Percentiles rank a stretch among this genome's conserved stretches.
Conservation (phyloP, 1,140 invertebrate species). For the Drosophila hydei region DNA sequence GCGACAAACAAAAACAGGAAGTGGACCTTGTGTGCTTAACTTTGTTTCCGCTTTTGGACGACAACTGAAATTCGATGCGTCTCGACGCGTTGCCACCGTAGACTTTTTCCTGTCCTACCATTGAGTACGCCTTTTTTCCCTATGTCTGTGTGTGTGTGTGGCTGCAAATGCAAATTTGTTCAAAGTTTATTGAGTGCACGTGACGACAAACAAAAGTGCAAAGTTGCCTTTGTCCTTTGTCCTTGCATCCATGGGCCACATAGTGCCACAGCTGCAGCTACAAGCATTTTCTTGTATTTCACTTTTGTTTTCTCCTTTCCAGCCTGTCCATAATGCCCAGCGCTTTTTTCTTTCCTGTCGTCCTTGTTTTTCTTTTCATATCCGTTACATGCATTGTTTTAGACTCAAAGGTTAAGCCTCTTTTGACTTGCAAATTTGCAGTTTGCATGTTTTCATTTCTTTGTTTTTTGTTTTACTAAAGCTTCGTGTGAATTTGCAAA, state of each 20-base stretch:
- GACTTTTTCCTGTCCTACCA: neutral
- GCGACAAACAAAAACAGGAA: constrained; percentile 79
- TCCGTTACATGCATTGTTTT: constrained; percentile 7
- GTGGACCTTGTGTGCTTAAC: constrained; percentile 80
- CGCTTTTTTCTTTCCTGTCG: neutral
- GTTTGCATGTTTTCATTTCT: constrained; percentile 24
- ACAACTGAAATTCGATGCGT: constrained; percentile 76
- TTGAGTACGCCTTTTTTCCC: no score
- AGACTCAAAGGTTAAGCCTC: neutral
- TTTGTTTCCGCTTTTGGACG: constrained; percentile 70
- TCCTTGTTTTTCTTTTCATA: neutral
- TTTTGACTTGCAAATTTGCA: constrained; percentile 72
- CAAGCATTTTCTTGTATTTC: constrained; percentile 37
- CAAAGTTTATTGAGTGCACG: constrained; percentile 83
- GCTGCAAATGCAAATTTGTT: constrained; percentile 80
- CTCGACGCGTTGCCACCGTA: constrained; percentile 2
- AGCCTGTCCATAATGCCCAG: constrained; percentile 19
- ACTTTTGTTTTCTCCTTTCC: constrained; percentile 21
- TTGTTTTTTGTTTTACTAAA: neutral
- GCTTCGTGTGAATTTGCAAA: neutral
- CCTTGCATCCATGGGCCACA: constrained; percentile 7
- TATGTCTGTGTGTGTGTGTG: constrained; percentile 35
- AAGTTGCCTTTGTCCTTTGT: constrained; percentile 54
- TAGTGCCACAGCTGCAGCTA: neutral
- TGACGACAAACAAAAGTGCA: constrained; percentile 81